phyloP scores from a whole-genome alignment of 2,113 vertebrate genomes.

The Lycaon pictus region DNA sequence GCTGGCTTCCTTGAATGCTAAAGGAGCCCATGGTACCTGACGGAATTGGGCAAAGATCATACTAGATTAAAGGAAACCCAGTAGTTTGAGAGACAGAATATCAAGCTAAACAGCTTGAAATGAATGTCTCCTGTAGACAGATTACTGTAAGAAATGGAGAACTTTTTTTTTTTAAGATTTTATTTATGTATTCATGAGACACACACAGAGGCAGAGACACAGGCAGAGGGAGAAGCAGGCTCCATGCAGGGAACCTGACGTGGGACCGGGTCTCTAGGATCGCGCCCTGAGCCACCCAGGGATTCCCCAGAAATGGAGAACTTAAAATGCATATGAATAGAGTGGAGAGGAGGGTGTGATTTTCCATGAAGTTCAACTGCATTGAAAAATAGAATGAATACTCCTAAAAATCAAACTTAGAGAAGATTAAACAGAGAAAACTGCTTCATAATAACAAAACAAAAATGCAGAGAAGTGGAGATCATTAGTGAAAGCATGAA shows the following conservation, averaged over 20 bases:
- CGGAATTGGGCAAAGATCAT: neutral
- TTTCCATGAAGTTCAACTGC: conserved; percentile 13
- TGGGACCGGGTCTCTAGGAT: too few species aligned
- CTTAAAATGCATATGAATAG: conserved; percentile 4
- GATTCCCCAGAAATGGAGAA: neutral
- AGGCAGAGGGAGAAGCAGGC: too few species aligned
- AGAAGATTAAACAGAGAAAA: conserved; percentile 1
- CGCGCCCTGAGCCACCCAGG: too few species aligned
- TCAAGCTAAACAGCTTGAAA: conserved; percentile 14
- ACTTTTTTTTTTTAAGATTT: neutral
- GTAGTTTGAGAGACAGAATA: conserved; percentile 26
- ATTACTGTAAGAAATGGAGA: conserved; percentile 17
- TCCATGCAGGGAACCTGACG: too few species aligned
- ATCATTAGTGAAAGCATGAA: conserved; percentile 5
- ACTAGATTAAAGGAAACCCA: neutral
- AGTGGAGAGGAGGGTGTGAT: neutral
- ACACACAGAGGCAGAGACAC: too few species aligned
- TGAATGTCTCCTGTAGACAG: neutral
- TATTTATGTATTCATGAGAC: too few species aligned
- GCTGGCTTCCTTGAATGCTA: neutral
- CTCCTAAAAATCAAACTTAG: conserved; percentile 29
- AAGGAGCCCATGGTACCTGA: neutral
- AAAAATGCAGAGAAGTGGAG: conserved; percentile 27
- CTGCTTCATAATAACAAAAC: neutral
- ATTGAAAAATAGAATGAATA: conserved; percentile 24